phyloP scores from a whole-genome alignment of 1,140 invertebrate species.

The Ostrea edulis region DNA sequence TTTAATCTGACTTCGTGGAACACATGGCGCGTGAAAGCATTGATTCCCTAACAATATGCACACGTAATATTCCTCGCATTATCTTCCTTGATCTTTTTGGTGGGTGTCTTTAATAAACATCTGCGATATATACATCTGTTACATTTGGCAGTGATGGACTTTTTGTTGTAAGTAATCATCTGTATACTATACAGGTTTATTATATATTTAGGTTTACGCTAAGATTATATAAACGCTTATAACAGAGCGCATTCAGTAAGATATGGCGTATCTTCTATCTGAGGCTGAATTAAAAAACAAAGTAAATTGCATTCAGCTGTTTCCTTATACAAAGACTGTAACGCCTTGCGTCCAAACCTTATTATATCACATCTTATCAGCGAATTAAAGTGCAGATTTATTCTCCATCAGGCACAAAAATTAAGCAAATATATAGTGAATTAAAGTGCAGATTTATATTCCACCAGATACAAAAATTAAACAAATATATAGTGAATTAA shows the following conservation, averaged over 20 bases:
- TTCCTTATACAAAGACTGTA: background rate
- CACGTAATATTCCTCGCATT: background rate
- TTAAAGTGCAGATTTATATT: conserved; percentile 15
- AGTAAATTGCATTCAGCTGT: conserved; percentile 1
- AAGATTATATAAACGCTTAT: background rate
- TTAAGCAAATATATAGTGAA: background rate
- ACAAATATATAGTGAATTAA: background rate
- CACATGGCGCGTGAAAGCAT: background rate
- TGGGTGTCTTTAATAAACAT: conserved; percentile 20
- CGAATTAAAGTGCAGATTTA: conserved; percentile 11
- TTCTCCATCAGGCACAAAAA: background rate
- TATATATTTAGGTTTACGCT: conserved; percentile 4
- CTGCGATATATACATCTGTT: conserved; percentile 7
- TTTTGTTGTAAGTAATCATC: background rate
- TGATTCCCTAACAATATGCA: background rate
- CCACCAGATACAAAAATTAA: background rate
- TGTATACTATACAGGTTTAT: conserved; percentile 1
- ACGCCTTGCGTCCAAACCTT: background rate
- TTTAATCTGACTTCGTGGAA: background rate
- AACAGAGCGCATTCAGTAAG: background rate
- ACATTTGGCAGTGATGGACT: background rate
- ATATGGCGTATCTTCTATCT: background rate
- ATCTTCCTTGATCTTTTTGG: conserved; percentile 6
- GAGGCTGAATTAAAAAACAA: background rate
- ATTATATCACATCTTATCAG: background rate